Conservation (phyloP, 2,888 invertebrate genomes). For the Tanypteryx hageni region DNA sequence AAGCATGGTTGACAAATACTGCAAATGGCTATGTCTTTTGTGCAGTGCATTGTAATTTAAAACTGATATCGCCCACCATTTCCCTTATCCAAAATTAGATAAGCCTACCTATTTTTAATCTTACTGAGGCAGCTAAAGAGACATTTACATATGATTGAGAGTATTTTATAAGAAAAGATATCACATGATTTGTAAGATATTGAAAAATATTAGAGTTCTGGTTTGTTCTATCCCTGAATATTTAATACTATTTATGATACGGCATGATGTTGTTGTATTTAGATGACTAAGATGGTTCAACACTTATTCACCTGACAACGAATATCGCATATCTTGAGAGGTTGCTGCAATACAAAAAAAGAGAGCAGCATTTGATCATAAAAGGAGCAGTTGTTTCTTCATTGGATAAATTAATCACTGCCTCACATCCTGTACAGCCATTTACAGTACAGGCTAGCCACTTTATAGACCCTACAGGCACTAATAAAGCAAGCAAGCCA, state of each 20-base stretch:
- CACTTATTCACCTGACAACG: slow-evolving; percentile 43
- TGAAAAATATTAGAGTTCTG: slow-evolving; percentile 65
- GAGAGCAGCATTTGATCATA: slow-evolving; percentile 33
- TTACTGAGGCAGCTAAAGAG: slow-evolving; percentile 62
- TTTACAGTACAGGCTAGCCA: slow-evolving; percentile 65
- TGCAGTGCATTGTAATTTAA: slow-evolving; percentile 61
- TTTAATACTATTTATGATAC: slow-evolving; percentile 65
- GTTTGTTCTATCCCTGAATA: slow-evolving; percentile 65
- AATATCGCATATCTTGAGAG: slow-evolving; percentile 9
- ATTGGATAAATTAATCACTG: slow-evolving; percentile 43
- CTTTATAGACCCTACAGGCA: slow-evolving; percentile 65
- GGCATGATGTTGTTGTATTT: slow-evolving; percentile 51
- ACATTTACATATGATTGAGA: slow-evolving; percentile 56
- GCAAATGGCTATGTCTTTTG: slow-evolving; percentile 65
- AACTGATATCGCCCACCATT: slow-evolving; percentile 34
- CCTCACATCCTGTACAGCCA: slow-evolving; percentile 64
- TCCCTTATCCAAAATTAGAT: slow-evolving; percentile 47
- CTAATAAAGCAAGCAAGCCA: slow-evolving; percentile 66
- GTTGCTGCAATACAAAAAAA: slow-evolving; percentile 26
- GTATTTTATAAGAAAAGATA: slow-evolving; percentile 64
- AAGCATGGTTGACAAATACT: slow-evolving; percentile 66
- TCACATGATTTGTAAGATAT: slow-evolving; percentile 64
- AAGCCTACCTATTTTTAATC: slow-evolving; percentile 59
- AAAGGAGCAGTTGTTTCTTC: slow-evolving; percentile 46
- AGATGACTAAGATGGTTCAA: slow-evolving; percentile 53